Conservation (phyloP, 2,797 vertebrate species). For the Paedocypris micromegethes region DNA sequence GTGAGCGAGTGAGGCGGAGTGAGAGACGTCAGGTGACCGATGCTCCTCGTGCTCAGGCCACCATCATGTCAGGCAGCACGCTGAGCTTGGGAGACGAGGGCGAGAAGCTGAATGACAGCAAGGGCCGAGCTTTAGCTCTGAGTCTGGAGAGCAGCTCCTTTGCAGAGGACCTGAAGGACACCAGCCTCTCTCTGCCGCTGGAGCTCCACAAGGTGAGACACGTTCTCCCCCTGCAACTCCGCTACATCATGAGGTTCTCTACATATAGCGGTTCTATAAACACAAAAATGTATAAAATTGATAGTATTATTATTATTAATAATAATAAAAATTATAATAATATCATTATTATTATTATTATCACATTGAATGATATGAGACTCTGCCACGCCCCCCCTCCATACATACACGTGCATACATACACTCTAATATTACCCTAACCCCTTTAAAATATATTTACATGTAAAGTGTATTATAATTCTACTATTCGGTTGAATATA, state of each 20-base stretch:
- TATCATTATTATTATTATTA: too few relatives aligned
- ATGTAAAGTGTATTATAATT: too few relatives aligned
- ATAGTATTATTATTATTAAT: neutral
- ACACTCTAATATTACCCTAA: too few relatives aligned
- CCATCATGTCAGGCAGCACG: constrained; percentile 86
- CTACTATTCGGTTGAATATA: too few relatives aligned
- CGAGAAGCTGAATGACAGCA: constrained; percentile 61
- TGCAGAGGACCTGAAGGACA: constrained; percentile 75
- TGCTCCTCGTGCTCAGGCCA: constrained; percentile 67
- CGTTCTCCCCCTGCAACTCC: too few relatives aligned
- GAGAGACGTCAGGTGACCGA: too few relatives aligned
- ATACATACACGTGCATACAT: too few relatives aligned
- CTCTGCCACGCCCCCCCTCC: too few relatives aligned
- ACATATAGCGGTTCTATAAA: neutral
- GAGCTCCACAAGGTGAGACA: constrained; percentile 85
- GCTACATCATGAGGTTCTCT: neutral
- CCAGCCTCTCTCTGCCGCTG: constrained; percentile 68
- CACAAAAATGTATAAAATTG: neutral
- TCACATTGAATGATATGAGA: too few relatives aligned
- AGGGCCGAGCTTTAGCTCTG: constrained; percentile 32
- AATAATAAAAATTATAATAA: too few relatives aligned
- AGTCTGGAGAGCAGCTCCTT: constrained; percentile 54
- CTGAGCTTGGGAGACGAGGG: constrained; percentile 71
- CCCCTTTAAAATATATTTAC: too few relatives aligned
- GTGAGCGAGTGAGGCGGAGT: constrained; percentile 59